Evolutionary conservation across 2,797 vertebrate genomes (phyloP), one percentile per base, ranked within the genome.

Genomic region (Brachyalestes nurse): DNA sequence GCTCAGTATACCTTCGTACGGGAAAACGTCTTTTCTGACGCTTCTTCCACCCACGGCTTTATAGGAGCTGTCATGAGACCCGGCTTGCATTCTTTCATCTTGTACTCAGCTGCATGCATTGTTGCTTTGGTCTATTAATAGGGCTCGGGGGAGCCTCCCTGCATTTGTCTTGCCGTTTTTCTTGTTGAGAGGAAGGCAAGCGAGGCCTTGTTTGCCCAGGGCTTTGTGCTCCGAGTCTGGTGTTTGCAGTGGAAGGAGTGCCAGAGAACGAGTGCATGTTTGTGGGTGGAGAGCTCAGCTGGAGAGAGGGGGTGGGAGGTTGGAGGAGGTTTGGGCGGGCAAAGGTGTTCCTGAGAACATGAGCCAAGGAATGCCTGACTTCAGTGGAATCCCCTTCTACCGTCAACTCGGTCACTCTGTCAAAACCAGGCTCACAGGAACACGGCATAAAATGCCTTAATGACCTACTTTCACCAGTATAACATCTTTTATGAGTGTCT

Each of bases 211-310:
- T 93, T 94, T 94, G 89, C 89, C 87, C 87, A 91, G 89, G 49
- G 90, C 88, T 92, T 93, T 92, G 91, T 92, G 87, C 79, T 85
- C 61, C 0, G 42, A 88, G 40, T 85, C 79, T 86, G 81, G 55
- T 93, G 89, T 94, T 94, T 93, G 90, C 89, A 88, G 88, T 88
- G 84, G 86, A 90, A 91, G 91, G 92, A 92, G 93, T 92, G 92
- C 72, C 82, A 76, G 25, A 53, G 45, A 72, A 71, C 53, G 61
- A 79, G 47, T 45, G 77, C 57, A 40, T 70, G 81, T 85, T 64
- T 78, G 72, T 78, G 69, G 78, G 70, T 25, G 77, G 47, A 84
- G 51, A 74, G 84, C 90, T 85, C 84, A 75, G 77, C 78, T 86
- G 79, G 71, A 89, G 84, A 87, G 82, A 84, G 84, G 76, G 79